phyloP scores from a whole-genome alignment of 2,888 invertebrate genomes.

The Timema cristinae region DNA sequence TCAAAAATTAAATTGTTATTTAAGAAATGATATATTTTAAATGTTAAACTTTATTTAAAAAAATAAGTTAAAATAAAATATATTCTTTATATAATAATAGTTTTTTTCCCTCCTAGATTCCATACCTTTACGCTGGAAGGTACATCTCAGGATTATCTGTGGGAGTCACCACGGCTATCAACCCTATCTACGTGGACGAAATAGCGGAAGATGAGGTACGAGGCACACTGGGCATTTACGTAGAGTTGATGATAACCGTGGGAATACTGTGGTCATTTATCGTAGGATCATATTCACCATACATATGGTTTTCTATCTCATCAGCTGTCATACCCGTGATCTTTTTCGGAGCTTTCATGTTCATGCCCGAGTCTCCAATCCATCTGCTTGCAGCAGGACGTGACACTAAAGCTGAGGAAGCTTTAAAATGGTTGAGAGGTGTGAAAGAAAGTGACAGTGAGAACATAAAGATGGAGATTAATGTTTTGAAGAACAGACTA shows the following conservation, averaged over 20 bases:
- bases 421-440: conserved; percentile 64
- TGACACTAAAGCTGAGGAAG: conserved; percentile 56
- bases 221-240: conserved; percentile 76
- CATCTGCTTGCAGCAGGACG: conserved; percentile 59
- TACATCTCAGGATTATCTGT: conserved; percentile 61
- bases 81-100: neutral
- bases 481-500: conserved; percentile 49
- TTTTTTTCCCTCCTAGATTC: conserved; percentile 40
- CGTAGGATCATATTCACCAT: conserved; percentile 67
- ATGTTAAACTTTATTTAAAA: too few species aligned
- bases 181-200: conserved; percentile 85
- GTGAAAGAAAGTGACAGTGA: conserved; percentile 56
- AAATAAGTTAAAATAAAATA: too few species aligned
- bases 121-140: conserved; percentile 53
- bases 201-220: conserved; percentile 74
- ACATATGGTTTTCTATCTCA: conserved; percentile 56
- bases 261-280: conserved; percentile 68
- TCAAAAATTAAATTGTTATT: too few species aligned
- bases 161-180: conserved; percentile 66
- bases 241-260: conserved; percentile 66
- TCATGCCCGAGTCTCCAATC: conserved; percentile 80
- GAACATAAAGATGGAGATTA: conserved; percentile 51
- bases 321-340: conserved; percentile 59
- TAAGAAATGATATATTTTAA: too few species aligned
- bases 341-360: conserved; percentile 59